Evolutionary conservation across 2,888 invertebrate genomes (phyloP), one percentile per base, ranked within the genome.

Genomic region (Gonocerus acuteangulatus): DNA sequence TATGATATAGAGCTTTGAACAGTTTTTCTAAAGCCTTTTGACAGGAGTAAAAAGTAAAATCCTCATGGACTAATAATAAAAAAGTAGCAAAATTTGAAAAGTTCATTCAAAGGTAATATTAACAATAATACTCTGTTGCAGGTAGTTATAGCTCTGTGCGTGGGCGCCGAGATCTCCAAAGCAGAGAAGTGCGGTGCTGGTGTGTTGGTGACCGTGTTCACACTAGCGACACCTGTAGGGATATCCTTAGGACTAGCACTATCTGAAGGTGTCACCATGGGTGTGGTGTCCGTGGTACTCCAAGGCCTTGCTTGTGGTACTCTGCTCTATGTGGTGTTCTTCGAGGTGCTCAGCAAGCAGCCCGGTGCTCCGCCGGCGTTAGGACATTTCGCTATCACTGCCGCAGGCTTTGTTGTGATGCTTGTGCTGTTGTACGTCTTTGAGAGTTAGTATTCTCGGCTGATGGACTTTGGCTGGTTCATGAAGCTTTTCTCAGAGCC

Each of bases 221-320:
- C 86, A 0, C 69, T 83, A 57, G 84, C 85, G 1, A 81, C 85
- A 1, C 84, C 87, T 0, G 1, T 86, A 60, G 65, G 65, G 6
- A 81, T 85, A 48, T 80, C 78, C 11, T 75, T 82, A 15, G 85
- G 86, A 0, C 74, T 86, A 18, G 13, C 62, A 6, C 45, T 68
- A 6, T 36, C 65, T 2, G 32, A 34, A 21, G 66, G 60, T 2
- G 54, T 57, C 44, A 52, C 62, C 18, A 32, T 67, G 56, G 59
- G 60, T 13, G n/a, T 69, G 2, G 39, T 67, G 7, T 68, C 80
- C 2, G 76, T 81, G 9, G 52, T 70, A 1, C 74, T 82, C 1
- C 85, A 87, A 72, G 86, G 85, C 3, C 78, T 88, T 74, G 87
- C 88, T 0, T 84, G 85, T 44, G 89, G 89, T 4, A 88, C 89